A percentile compares a stretch with the other conserved stretches of the same genome.
These are phyloP conservation scores for Teleiodes luculella DNA, from an alignment of 2,888 invertebrate genomes.

Conservation along the genomic window DNA sequence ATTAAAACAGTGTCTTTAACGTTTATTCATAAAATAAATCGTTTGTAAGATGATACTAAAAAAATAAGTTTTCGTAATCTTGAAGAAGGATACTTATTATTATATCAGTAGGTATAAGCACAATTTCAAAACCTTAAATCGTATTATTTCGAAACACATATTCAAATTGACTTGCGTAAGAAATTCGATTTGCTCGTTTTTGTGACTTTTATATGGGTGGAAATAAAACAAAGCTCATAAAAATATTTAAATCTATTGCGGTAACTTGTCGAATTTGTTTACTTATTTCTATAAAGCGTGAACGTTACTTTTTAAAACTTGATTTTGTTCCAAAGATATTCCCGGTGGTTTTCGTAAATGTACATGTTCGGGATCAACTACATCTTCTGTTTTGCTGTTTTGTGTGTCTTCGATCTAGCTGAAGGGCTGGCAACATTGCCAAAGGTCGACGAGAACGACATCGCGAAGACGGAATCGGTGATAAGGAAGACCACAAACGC, in stretches of 20 bases:
- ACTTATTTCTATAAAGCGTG: neutral
- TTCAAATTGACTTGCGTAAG: neutral
- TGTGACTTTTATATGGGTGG: neutral
- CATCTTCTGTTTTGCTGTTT: neutral
- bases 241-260: slow-evolving; percentile 3
- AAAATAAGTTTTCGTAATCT: neutral
- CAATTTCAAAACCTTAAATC: neutral
- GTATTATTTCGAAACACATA: neutral
- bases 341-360: neutral
- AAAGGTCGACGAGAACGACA: slow-evolving; percentile 22
- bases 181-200: neutral
- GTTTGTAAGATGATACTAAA: too few species aligned
- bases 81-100: too few species aligned
- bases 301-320: neutral
- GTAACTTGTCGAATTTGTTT: neutral
- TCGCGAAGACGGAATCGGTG: slow-evolving; percentile 25
- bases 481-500: slow-evolving; percentile 18
- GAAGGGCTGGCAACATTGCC: slow-evolving; percentile 12
- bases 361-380: neutral
- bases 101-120: neutral
- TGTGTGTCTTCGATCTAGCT: neutral
- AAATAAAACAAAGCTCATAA: slow-evolving; percentile 11
- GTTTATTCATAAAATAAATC: neutral
- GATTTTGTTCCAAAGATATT: neutral
- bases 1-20: neutral